Conservation (phyloP, 2,888 invertebrate species). For the Pimpla rufipes region DNA sequence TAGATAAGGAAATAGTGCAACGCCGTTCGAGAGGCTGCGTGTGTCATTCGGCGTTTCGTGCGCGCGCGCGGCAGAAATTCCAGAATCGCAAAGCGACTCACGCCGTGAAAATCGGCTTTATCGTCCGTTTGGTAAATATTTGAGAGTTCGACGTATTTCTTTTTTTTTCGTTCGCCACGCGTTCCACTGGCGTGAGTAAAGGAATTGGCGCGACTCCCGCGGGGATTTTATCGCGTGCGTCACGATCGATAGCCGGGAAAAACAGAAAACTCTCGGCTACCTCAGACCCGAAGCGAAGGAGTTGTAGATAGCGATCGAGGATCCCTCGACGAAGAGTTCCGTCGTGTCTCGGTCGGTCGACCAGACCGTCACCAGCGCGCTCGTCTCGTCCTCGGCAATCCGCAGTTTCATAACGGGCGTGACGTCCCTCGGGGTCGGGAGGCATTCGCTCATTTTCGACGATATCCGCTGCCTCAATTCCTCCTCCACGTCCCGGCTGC, state of each 20-base stretch:
- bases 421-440: slow-evolving; percentile 83
- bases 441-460: slow-evolving; percentile 74
- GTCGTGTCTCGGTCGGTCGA: slow-evolving; percentile 85
- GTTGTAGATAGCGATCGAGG: slow-evolving; percentile 85
- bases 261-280: slow-evolving; percentile 77
- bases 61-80: neutral
- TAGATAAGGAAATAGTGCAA: slow-evolving; percentile 28
- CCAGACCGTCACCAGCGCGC: slow-evolving; percentile 90
- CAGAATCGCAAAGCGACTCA: neutral
- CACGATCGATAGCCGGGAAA: neutral
- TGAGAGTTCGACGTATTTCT: neutral
- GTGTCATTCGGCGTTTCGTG: neutral
- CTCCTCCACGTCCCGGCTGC: slow-evolving; percentile 71
- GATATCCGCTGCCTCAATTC: slow-evolving; percentile 74
- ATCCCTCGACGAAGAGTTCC: slow-evolving; percentile 61
- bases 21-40: neutral
- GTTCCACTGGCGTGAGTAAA: neutral
- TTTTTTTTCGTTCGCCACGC: neutral
- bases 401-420: slow-evolving; percentile 85
- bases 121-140: slow-evolving; percentile 36
- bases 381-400: slow-evolving; percentile 84
- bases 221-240: slow-evolving; percentile 13
- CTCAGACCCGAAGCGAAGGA: slow-evolving; percentile 86
- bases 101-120: slow-evolving; percentile 1
- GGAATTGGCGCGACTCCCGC: neutral